Evolutionary conservation across 2,797 vertebrate genomes (phyloP), one percentile per base, ranked within the genome.

Genomic region (Hirundo rustica): DNA sequence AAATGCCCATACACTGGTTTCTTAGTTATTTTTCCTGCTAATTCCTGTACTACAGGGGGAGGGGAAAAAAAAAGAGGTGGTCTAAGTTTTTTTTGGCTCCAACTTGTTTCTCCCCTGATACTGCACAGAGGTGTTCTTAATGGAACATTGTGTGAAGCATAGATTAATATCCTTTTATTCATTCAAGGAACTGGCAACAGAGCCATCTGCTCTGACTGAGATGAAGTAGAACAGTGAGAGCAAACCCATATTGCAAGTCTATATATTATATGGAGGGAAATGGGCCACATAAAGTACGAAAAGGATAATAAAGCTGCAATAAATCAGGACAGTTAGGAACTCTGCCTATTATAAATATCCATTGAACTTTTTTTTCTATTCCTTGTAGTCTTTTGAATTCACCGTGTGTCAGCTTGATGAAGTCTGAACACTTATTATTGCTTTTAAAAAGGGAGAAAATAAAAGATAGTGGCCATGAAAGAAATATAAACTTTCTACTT

Each of bases 401-500:
- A 89, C 55, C 22, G 6, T 7, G 2, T 67, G 50, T 10, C 13
- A n/a, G 4, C 18, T 5, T 36, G 44, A n/a, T 81, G 25, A 83
- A 88, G 40, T 61, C 60, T 51, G 3, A 94, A 55, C 23, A 50
- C 21, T 77, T 60, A 54, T 36, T 89, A 30, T 40, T 50, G 66
- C 64, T 71, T 91, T 60, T 21, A 44, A 29, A 73, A 40, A 51
- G 19, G 16, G 79, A 38, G n/a, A 73, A 87, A 88, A 62, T 48
- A 72, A 74, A 75, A 89, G 1, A 60, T 7, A 61, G n/a, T 14
- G 15, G 22, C 21, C 23, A 27, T 50, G 45, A 95, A 89, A 74
- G 16, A 73, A 92, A 95, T 96, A 66, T 7, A 83, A 73, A 38
- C 89, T 88, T 96, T 95, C 51, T 79, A 8, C 13, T 84, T 81